Evolutionary conservation across 2,797 vertebrate species (phyloP).

Genomic region (Champsocephalus esox): DNA sequence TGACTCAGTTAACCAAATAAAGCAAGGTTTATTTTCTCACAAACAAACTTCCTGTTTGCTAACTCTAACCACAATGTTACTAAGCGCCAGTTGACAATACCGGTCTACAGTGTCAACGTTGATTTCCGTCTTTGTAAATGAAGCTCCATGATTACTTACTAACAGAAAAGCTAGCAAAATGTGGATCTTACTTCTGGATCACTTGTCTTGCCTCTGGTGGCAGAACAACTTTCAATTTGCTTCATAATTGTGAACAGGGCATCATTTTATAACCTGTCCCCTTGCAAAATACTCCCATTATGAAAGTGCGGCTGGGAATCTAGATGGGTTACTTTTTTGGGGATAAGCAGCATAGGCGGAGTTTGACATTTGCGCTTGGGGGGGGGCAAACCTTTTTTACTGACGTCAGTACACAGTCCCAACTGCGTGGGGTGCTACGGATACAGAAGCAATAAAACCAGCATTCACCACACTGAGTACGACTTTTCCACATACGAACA

Average conservation of each 20-base stretch:
- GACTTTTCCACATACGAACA: too few relatives aligned
- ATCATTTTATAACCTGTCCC: background rate
- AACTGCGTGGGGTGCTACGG: too few relatives aligned
- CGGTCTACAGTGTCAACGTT: too few relatives aligned
- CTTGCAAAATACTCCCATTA: background rate
- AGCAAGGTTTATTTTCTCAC: too few relatives aligned
- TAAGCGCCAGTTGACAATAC: too few relatives aligned
- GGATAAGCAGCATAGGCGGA: background rate
- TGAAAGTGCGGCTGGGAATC: conserved; percentile 2
- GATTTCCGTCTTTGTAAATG: background rate
- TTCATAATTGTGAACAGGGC: background rate
- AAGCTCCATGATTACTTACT: background rate
- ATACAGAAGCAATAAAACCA: too few relatives aligned
- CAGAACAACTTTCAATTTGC: background rate
- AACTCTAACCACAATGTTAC: background rate
- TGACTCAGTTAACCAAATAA: background rate
- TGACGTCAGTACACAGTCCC: too few relatives aligned
- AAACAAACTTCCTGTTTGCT: background rate
- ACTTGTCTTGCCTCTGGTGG: background rate
- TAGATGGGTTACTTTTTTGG: background rate
- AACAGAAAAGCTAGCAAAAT: background rate
- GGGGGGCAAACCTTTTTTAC: too few relatives aligned
- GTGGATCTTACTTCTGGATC: background rate
- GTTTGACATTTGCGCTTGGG: too few relatives aligned
- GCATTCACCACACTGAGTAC: too few relatives aligned